Percentiles rank a stretch among this genome's conserved stretches.
phyloP scores from a whole-genome alignment of 2,113 vertebrate species.

The Amblyornis subalaris region DNA sequence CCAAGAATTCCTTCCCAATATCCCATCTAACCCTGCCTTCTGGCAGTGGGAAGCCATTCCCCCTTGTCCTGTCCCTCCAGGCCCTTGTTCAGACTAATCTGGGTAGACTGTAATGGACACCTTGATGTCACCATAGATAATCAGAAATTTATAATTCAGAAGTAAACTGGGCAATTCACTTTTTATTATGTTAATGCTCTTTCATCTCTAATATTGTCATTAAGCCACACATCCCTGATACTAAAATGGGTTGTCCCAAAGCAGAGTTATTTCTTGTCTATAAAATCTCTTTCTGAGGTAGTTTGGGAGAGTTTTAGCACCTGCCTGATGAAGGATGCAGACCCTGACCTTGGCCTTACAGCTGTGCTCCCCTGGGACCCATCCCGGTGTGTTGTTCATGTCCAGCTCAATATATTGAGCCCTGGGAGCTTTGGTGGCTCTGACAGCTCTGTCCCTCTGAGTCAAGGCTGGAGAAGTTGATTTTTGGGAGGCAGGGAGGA shows the following conservation, averaged over 20 bases:
- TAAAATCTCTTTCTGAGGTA: accelerated
- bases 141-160: background rate
- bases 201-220: accelerated
- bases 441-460: background rate
- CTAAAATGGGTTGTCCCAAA: background rate
- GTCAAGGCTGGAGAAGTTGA: background rate
- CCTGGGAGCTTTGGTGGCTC: background rate
- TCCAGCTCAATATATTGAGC: accelerated
- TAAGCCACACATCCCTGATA: background rate
- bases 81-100: accelerated
- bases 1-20: accelerated
- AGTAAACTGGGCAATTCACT: background rate
- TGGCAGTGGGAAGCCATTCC: background rate
- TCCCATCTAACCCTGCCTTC: background rate
- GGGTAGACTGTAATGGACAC: background rate
- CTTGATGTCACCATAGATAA: background rate
- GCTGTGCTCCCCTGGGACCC: background rate
- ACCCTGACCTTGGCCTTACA: background rate
- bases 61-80: background rate
- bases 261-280: background rate
- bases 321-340: background rate
- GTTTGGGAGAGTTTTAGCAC: background rate
- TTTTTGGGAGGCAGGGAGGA: background rate
- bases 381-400: accelerated
- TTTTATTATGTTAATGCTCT: accelerated